Conservation (phyloP, 2,797 vertebrate genomes). For the Uromys caudimaculatus region DNA sequence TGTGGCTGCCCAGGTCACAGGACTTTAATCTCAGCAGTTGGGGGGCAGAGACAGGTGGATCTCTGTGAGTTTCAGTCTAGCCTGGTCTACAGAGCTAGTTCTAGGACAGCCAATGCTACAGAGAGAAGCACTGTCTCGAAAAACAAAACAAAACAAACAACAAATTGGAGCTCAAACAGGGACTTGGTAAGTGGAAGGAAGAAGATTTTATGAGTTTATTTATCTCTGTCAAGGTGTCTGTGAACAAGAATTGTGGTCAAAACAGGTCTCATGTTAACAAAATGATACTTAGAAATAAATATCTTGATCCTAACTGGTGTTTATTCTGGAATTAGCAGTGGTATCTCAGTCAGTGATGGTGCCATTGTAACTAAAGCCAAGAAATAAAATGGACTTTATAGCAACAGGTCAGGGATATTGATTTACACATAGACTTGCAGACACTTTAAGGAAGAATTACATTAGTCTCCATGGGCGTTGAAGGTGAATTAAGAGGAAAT, state of each 20-base stretch:
- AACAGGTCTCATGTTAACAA: background rate
- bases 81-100: background rate
- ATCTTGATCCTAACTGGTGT: background rate
- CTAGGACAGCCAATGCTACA: background rate
- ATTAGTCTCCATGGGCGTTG: background rate
- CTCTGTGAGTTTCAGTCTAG: background rate
- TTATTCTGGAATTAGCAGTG: background rate
- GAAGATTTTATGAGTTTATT: background rate
- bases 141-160: background rate
- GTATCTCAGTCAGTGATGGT: accelerated
- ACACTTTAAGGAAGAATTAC: background rate
- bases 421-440: background rate
- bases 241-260: no score
- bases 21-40: background rate
- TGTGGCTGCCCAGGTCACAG: background rate
- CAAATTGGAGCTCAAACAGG: background rate
- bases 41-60: background rate
- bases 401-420: background rate
- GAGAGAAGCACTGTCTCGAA: background rate
- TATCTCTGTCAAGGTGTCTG: background rate
- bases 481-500: background rate
- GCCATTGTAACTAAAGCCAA: background rate
- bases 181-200: background rate
- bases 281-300: background rate
- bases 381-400: background rate